Evolutionary conservation across 2,113 vertebrate species (phyloP).

Genomic region (Scolopax mira): DNA sequence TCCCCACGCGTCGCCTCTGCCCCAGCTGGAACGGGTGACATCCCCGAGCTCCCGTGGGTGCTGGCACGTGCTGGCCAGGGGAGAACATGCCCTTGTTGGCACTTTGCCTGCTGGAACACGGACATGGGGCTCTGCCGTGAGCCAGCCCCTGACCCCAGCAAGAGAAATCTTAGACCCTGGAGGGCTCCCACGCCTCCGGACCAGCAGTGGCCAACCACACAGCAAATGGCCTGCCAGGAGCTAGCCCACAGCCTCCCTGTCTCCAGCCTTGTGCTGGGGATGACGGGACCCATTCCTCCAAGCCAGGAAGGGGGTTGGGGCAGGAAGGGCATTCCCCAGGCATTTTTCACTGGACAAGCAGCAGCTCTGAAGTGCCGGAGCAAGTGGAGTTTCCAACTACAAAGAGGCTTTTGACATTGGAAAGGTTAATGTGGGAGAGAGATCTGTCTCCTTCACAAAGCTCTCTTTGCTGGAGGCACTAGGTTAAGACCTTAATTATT

Average conservation of each 20-base stretch:
- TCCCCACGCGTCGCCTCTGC: not conserved
- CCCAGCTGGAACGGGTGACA: not conserved
- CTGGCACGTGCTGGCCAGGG: not conserved
- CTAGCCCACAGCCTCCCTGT: accelerated
- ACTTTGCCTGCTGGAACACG: not conserved
- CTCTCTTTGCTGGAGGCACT: constrained; percentile 33
- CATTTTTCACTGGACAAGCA: not conserved
- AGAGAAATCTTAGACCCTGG: not conserved
- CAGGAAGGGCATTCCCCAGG: not conserved
- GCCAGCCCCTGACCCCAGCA: not conserved
- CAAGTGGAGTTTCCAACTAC: constrained; percentile 4
- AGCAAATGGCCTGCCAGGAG: not conserved
- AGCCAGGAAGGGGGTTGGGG: not conserved
- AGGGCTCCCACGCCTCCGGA: not conserved
- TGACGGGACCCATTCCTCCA: not conserved
- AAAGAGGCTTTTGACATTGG: constrained; percentile 60
- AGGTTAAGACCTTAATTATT: constrained; percentile 53
- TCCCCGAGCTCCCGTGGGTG: accelerated
- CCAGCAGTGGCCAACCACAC: not conserved
- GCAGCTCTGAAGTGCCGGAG: not conserved
- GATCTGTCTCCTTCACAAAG: constrained; percentile 44
- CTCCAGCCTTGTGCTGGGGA: accelerated
- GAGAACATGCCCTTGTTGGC: accelerated
- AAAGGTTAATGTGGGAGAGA: constrained; percentile 53
- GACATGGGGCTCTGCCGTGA: accelerated